Conservation (phyloP, 2,113 vertebrate species). For the Chionomys nivalis region DNA sequence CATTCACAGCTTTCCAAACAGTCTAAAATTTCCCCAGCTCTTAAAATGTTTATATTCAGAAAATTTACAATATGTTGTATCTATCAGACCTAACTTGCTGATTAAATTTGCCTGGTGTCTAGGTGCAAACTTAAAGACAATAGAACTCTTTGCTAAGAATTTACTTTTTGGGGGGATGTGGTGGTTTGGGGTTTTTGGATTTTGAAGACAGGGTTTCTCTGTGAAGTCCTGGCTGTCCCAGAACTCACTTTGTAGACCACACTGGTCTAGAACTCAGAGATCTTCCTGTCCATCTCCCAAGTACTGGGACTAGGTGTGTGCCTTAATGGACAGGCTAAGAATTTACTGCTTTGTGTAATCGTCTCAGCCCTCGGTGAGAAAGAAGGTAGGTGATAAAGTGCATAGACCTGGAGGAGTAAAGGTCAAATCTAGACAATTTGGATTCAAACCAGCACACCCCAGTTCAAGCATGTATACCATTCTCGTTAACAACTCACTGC, state of each 20-base stretch:
- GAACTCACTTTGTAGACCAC: neutral
- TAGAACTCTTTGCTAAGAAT: neutral
- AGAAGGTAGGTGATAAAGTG: neutral
- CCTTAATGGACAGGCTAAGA: neutral
- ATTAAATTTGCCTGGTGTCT: neutral
- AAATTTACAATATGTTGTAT: neutral
- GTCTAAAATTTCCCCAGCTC: neutral
- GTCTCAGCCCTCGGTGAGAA: neutral
- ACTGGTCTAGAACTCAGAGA: too few species aligned
- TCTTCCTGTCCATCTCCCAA: neutral
- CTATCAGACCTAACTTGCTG: neutral
- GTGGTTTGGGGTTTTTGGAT: neutral
- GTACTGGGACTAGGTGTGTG: too few species aligned
- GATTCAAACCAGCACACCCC: neutral
- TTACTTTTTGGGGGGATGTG: neutral
- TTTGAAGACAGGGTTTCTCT: neutral
- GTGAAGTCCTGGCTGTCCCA: neutral
- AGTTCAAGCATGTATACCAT: neutral
- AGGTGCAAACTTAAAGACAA: neutral
- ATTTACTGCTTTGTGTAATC: neutral
- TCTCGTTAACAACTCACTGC: neutral
- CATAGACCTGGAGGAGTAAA: neutral
- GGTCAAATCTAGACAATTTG: neutral
- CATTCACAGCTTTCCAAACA: neutral
- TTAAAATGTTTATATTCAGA: constrained; percentile 9